Base-by-base conservation (phyloP, 2,113 vertebrate genomes). In the Microtus pennsylvanicus region DNA sequence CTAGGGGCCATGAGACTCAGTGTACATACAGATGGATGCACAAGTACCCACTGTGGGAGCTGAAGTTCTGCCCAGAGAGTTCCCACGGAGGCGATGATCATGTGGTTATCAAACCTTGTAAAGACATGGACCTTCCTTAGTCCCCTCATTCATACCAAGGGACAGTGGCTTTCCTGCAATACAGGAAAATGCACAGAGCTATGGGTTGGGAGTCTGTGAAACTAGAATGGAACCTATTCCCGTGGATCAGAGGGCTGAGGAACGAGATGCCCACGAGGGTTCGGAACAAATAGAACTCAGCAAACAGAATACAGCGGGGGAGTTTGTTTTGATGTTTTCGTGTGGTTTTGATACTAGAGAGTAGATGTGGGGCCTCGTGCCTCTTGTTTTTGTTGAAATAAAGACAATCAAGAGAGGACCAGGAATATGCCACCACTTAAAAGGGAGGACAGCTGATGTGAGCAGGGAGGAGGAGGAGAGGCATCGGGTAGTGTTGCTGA, bases 321-420 rank as follows among this genome's bases (percentile, higher is more conserved):
- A 16, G 89, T 55, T 17, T 55, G 47, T 12, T 58, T 81, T 70
- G 14, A 58, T 17, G 77, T 94, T 70, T 93, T 83, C 24, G 65
- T 76, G 55, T 76, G 70, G 47, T 61, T 87, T 87, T 92, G 75
- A 87, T 76, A 61, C 89, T 38, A 87, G 70, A 88, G 88, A 94
- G 76, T 38, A 69, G 22, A 76, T 67, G 26, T 35, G 74, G 83
- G 28, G 9, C 50, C 87, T 90, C 28, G 6, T 65, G 28, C 65
- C 86, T 83, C 52, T 74, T 42, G 42, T 77, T 81, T 95, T 70
- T 82, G 67, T 65, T 87, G 45, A 70, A 52, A 38, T 85, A n/a
- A 80, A n/a, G 69, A 85, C 12, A 87, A 42, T 69, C 45, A 2
- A 63, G 77, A 42, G 77, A 75, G 81, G 24, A 26, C 89, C 70